A percentile compares a stretch with the other conserved stretches of the same genome.
Evolutionary conservation across 2,113 vertebrate species (phyloP).

Genomic region (Sphyrna mokarran): DNA sequence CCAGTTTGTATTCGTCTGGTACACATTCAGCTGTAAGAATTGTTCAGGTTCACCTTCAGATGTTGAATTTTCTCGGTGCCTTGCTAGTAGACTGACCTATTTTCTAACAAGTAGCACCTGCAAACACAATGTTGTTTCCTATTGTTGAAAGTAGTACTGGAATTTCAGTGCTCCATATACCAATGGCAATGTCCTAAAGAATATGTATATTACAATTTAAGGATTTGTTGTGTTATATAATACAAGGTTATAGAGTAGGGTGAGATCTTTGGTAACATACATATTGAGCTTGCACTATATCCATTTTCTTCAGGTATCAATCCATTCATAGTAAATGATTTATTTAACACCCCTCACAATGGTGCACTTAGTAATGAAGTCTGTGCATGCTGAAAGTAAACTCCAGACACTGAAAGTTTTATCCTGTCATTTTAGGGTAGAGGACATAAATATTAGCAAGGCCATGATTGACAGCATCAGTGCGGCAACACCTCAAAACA

Average conservation of each 20-base stretch:
- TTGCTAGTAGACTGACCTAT: constrained; percentile 18
- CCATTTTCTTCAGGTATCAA: background rate
- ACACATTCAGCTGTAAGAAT: background rate
- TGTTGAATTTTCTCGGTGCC: background rate
- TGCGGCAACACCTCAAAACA: background rate
- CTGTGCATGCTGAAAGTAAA: background rate
- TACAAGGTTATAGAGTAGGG: background rate
- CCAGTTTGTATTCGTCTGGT: constrained; percentile 14
- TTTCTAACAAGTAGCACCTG: background rate
- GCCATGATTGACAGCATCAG: background rate
- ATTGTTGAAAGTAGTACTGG: background rate
- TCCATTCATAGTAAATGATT: background rate
- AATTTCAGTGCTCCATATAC: background rate
- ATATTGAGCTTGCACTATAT: background rate
- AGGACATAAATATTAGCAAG: background rate
- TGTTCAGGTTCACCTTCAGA: background rate
- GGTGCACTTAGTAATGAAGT: background rate
- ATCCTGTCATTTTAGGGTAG: background rate
- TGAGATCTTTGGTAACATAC: background rate
- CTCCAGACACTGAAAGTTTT: background rate
- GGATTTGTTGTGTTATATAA: background rate
- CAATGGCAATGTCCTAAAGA: background rate
- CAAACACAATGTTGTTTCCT: background rate
- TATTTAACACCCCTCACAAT: background rate
- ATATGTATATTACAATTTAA: background rate